Evolutionary conservation across 2,113 vertebrate species (phyloP), one percentile per base, ranked within the genome.

Genomic region (Syrmaticus mikado): DNA sequence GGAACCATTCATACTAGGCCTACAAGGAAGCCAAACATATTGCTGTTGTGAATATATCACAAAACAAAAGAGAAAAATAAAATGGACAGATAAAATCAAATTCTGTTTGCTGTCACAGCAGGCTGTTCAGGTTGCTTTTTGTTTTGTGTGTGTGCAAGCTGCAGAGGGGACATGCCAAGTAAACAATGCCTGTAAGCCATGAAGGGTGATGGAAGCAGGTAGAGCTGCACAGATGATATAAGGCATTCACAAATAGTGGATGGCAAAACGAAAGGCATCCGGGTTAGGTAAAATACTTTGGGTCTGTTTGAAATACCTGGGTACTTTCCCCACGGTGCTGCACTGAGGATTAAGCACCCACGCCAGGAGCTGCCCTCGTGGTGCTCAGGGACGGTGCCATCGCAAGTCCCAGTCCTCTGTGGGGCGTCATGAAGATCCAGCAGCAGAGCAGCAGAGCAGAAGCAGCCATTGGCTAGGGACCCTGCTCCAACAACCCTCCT

Each of bases 41-140:
- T 46, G 36, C 52, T 13, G 5, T n/a, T 57, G 60, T 77, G 70
- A 94, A 13, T 67, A 71, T 70, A 78, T 90, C 79, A 25, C 13
- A 65, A 62, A 85, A 91, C 76, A 94, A 78, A 65, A 68, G 34
- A 87, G 58, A 73, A 96, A 96, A 75, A 83, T n/a, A 72, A 94
- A 82, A 68, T 94, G 64, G 92, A 8, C 72, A 76, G 83, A 87
- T 27, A 86, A 30, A 78, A 66, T 41, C 66, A 32, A 18, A 60
- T 92, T 64, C 45, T 83, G 57, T 70, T 93, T 34, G 2, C 50
- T 90, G 58, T 71, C 85, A 62, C 77, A 95, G 77, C 55, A 73
- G 88, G 66, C 25, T 15, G 5, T 61, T 65, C 36, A 28, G 34
- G 48, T 90, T 82, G 66, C 79, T 88, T 91, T 80, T 80, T 78